A percentile compares a stretch with the other conserved stretches of the same genome.
phyloP scores from a whole-genome alignment of 2,888 invertebrate species.

The Zootermopsis nevadensis region DNA sequence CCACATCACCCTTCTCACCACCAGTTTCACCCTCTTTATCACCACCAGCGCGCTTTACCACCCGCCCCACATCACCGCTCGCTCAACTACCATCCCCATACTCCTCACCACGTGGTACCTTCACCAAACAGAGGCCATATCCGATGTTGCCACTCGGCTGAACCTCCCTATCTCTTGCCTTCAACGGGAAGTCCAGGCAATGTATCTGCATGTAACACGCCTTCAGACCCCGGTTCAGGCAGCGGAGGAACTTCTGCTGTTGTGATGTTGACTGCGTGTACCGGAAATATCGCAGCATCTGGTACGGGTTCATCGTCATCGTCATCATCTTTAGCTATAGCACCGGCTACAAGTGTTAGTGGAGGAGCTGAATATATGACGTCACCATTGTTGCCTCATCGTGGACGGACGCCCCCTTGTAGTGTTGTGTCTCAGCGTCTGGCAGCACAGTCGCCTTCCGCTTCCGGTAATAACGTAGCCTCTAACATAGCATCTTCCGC shows the following conservation, averaged over 20 bases:
- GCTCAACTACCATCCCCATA: conserved; percentile 46
- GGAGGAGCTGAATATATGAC: conserved; percentile 39
- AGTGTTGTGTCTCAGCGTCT: neutral
- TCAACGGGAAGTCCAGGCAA: conserved; percentile 14
- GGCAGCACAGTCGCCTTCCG: conserved; percentile 58
- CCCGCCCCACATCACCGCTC: conserved; percentile 63
- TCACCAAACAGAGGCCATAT: conserved; percentile 49
- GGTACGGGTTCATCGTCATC: neutral
- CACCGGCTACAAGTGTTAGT: conserved; percentile 32
- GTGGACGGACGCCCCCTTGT: conserved; percentile 48
- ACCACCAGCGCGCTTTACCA: conserved; percentile 49
- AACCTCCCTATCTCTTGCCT: conserved; percentile 13
- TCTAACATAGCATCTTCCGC: conserved; percentile 26
- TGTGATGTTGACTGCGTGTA: neutral
- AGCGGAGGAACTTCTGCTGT: conserved; percentile 6
- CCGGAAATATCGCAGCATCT: neutral
- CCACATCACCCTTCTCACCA: conserved; percentile 62
- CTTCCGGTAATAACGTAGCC: conserved; percentile 55
- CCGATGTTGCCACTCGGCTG: conserved; percentile 49
- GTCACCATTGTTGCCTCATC: conserved; percentile 47
- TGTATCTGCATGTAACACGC: conserved; percentile 53
- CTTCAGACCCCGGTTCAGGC: conserved; percentile 55
- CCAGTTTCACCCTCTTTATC: conserved; percentile 50
- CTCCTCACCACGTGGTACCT: conserved; percentile 43
- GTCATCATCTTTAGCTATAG: neutral